These are phyloP conservation scores for Hyles vespertilio DNA, from an alignment of 1,140 invertebrate genomes.

Conservation along the genomic window DNA sequence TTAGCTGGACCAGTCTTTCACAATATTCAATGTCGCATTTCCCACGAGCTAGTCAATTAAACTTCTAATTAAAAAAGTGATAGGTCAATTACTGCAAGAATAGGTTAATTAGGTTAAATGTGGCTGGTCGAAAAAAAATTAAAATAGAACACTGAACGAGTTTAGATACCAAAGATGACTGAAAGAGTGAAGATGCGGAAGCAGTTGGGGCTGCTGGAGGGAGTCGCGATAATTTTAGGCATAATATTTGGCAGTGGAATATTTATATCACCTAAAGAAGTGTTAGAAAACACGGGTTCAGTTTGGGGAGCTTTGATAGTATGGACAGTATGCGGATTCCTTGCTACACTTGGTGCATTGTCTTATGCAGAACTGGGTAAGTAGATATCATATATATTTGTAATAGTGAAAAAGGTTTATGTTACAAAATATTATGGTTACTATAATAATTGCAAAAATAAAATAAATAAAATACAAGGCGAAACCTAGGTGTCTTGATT, in stretches of 20 bases:
- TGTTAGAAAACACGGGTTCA: conserved; percentile 90
- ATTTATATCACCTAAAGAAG: conserved; percentile 97
- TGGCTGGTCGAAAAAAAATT: no score
- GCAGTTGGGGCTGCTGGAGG: conserved; percentile 88
- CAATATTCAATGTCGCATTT: no score
- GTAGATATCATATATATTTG: not conserved
- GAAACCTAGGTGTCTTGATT: no score
- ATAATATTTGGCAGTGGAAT: conserved; percentile 95
- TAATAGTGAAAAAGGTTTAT: no score
- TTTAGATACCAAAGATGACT: conserved; percentile 38
- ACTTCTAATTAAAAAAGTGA: no score
- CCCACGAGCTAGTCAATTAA: no score
- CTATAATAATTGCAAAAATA: no score
- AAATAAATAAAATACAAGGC: no score
- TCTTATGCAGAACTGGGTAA: conserved; percentile 97
- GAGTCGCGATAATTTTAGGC: conserved; percentile 90
- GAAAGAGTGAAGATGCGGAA: conserved; percentile 85
- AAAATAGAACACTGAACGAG: not conserved
- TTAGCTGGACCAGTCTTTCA: no score
- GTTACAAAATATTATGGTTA: no score
- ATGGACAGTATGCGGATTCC: conserved; percentile 90
- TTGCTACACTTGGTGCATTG: conserved; percentile 92
- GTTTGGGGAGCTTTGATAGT: conserved; percentile 91
- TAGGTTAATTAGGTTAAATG: no score
- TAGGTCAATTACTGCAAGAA: no score